Percentiles rank a stretch among this genome's conserved stretches.
Conservation (phyloP, 2,888 invertebrate species). For the Salticus scenicus region DNA sequence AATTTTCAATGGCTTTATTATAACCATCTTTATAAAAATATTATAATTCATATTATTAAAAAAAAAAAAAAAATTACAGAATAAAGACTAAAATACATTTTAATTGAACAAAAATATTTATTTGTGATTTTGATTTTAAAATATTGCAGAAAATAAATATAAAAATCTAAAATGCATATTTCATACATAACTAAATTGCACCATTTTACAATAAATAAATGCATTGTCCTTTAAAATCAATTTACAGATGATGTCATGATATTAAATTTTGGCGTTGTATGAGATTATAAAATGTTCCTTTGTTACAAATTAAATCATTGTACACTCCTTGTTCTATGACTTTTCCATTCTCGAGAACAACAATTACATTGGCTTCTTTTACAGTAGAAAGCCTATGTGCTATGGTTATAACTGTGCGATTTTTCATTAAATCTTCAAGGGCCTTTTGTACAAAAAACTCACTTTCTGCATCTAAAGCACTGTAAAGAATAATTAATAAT, state of each 20-base stretch:
- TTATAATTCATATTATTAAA: too few species aligned
- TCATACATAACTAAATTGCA: background rate
- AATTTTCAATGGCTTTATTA: too few species aligned
- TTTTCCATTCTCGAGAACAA: constrained; percentile 88
- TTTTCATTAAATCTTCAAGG: constrained; percentile 86
- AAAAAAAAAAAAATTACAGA: too few species aligned
- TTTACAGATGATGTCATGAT: background rate
- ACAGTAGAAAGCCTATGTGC: constrained; percentile 95
- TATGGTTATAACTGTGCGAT: constrained; percentile 91
- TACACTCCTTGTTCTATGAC: constrained; percentile 84
- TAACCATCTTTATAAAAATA: too few species aligned
- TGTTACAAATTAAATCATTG: constrained; percentile 73
- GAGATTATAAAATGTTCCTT: constrained; percentile 50
- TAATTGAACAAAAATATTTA: too few species aligned
- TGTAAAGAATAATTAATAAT: constrained; percentile 79
- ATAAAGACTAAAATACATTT: too few species aligned
- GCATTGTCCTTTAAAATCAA: too few species aligned
- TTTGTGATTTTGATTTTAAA: too few species aligned
- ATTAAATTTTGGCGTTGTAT: constrained; percentile 58
- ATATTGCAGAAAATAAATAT: too few species aligned
- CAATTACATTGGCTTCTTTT: constrained; percentile 91
- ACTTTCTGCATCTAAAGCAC: constrained; percentile 93
- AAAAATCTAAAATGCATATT: too few species aligned
- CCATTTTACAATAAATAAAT: background rate
- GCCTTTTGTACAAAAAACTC: constrained; percentile 93